Conservation (phyloP, 2,888 invertebrate genomes). For the Acrobasis suavella region DNA sequence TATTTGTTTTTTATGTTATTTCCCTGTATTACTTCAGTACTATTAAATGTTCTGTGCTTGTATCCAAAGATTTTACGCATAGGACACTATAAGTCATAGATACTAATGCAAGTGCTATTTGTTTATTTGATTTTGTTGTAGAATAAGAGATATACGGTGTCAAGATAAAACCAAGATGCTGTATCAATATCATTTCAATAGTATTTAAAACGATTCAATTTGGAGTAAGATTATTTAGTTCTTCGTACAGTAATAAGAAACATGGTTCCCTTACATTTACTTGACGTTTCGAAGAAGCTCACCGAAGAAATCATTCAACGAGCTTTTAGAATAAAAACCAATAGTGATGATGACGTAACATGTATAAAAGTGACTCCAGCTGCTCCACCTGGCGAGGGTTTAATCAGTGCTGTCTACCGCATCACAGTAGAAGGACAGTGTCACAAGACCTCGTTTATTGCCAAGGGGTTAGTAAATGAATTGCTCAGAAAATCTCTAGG, state of each 20-base stretch:
- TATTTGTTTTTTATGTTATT: no score
- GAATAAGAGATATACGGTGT: not conserved
- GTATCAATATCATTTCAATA: not conserved
- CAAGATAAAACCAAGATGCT: conserved; percentile 2
- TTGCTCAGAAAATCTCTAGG: conserved; percentile 44
- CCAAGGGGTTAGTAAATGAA: conserved; percentile 48
- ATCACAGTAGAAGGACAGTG: conserved; percentile 42
- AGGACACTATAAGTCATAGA: no score
- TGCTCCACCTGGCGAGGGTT: conserved; percentile 52
- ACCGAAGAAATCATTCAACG: conserved; percentile 47
- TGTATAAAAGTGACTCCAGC: conserved; percentile 44
- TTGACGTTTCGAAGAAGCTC: conserved; percentile 47
- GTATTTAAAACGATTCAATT: not conserved
- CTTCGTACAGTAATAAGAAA: conserved; percentile 19
- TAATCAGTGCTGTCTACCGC: conserved; percentile 55
- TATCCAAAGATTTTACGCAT: no score
- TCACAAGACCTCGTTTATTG: conserved; percentile 45
- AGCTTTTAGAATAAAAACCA: conserved; percentile 47
- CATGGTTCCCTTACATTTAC: conserved; percentile 47
- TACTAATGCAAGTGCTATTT: not conserved
- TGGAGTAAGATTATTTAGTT: not conserved
- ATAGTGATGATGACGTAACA: conserved; percentile 45
- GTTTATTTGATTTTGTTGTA: not conserved
- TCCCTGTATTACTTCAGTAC: not conserved
- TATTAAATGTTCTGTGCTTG: no score